These are phyloP conservation scores for Hiodon tergisus DNA, from an alignment of 2,113 vertebrate genomes.

Conservation along the genomic window DNA sequence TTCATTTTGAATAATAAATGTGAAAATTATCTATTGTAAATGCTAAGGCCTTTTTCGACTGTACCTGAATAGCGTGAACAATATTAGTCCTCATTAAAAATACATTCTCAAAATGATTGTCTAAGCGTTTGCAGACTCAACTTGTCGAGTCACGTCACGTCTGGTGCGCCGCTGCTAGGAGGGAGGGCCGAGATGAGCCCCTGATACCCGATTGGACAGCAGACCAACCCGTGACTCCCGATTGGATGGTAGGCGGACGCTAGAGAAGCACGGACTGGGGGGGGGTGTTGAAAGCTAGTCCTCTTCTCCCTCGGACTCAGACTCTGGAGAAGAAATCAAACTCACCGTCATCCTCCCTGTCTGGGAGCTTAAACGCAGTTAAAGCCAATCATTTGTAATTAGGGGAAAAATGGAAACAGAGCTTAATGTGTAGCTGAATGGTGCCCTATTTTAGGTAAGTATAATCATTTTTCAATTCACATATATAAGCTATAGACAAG, in stretches of 20 bases:
- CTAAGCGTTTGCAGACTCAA: slow-evolving; percentile 56
- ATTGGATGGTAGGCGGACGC: slow-evolving; percentile 61
- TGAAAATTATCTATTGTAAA: slow-evolving; percentile 59
- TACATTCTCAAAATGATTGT: slow-evolving; percentile 38
- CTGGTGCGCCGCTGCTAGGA: slow-evolving; percentile 57
- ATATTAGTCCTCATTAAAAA: slow-evolving; percentile 57
- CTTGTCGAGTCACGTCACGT: slow-evolving; percentile 51
- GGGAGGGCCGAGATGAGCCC: slow-evolving; percentile 62
- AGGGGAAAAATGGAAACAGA: neutral
- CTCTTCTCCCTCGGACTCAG: slow-evolving; percentile 82
- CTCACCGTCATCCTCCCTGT: slow-evolving; percentile 21
- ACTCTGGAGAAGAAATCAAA: slow-evolving; percentile 61
- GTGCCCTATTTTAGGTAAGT: neutral
- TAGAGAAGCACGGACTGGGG: slow-evolving; percentile 32
- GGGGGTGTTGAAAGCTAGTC: slow-evolving; percentile 50
- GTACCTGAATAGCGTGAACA: slow-evolving; percentile 71
- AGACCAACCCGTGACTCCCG: slow-evolving; percentile 50
- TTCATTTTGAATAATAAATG: slow-evolving; percentile 64
- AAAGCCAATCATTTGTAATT: slow-evolving; percentile 10
- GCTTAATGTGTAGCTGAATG: neutral
- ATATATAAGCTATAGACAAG: no score
- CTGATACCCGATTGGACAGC: slow-evolving; percentile 57
- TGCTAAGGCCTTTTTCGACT: slow-evolving; percentile 54
- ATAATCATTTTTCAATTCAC: no score
- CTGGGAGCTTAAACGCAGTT: neutral